A percentile compares a stretch with the other conserved stretches of the same genome.
Evolutionary conservation across 53 echinoderm and acorn worm species (phyloP).

Genomic region (Zoroaster sp.): DNA sequence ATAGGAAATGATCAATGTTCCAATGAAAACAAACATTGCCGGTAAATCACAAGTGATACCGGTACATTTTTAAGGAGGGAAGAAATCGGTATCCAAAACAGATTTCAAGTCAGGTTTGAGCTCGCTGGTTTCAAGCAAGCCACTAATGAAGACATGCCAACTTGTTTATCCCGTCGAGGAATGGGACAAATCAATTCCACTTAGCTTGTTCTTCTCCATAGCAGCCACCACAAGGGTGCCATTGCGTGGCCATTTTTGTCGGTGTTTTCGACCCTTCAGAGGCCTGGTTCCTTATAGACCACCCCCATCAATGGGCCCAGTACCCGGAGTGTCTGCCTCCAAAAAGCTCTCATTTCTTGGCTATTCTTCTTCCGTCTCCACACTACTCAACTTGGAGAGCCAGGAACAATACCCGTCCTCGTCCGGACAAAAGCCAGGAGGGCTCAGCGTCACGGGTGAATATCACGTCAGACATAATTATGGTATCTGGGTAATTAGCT

Average conservation of each 20-base stretch:
- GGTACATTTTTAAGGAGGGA: no score
- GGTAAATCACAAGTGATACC: no score
- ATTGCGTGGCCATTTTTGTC: background rate
- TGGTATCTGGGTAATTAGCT: slow-evolving; percentile 26
- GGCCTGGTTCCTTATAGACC: background rate
- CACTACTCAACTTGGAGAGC: slow-evolving; percentile 45
- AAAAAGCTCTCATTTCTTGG: background rate
- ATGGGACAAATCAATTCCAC: slow-evolving; percentile 48
- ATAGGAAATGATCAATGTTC: no score
- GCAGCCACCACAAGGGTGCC: background rate
- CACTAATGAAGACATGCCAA: no score
- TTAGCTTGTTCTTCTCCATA: background rate
- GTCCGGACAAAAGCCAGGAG: background rate
- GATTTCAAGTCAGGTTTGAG: no score
- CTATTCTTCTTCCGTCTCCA: slow-evolving; percentile 40
- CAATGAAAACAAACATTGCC: no score
- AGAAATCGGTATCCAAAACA: no score
- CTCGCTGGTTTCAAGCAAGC: no score
- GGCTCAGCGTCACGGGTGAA: background rate
- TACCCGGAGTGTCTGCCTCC: background rate
- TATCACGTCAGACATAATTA: slow-evolving; percentile 14
- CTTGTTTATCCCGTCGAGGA: slow-evolving; percentile 44
- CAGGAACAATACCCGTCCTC: background rate
- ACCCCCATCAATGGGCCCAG: slow-evolving; percentile 28
- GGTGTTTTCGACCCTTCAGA: background rate